phyloP scores from a whole-genome alignment of 2,113 vertebrate genomes.

The Petroica traversi region DNA sequence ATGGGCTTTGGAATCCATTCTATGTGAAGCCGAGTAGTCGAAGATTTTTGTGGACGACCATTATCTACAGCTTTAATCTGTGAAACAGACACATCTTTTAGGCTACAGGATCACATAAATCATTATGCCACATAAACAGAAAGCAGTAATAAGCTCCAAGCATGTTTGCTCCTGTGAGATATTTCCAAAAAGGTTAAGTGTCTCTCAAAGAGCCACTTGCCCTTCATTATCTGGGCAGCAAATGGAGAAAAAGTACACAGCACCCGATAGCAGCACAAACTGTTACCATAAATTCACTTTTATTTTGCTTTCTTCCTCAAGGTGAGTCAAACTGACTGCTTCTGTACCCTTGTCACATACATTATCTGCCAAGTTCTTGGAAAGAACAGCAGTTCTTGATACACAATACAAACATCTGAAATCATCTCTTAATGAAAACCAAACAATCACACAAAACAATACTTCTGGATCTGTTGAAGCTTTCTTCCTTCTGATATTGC shows the following conservation, averaged over 20 bases:
- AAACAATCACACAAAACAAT: background rate
- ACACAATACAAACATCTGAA: background rate
- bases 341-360: background rate
- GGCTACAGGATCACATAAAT: background rate
- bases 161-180: background rate
- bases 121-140: background rate
- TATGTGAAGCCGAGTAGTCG: constrained; percentile 90
- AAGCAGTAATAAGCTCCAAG: constrained; percentile 4
- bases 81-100: constrained; percentile 44
- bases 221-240: constrained; percentile 19
- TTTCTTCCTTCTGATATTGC: background rate
- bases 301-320: background rate
- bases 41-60: constrained; percentile 93
- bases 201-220: constrained; percentile 37
- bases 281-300: constrained; percentile 8
- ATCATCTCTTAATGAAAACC: background rate
- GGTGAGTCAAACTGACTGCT: background rate
- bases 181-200: constrained; percentile 23
- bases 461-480: background rate
- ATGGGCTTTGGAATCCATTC: constrained; percentile 93
- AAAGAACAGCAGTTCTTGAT: background rate
- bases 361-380: background rate
- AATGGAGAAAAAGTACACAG: constrained; percentile 16
- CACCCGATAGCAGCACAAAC: background rate
- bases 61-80: constrained; percentile 99